A percentile compares a stretch with the other conserved stretches of the same genome.
Conservation (phyloP, 2,113 vertebrate genomes). For the Centropus bengalensis region DNA sequence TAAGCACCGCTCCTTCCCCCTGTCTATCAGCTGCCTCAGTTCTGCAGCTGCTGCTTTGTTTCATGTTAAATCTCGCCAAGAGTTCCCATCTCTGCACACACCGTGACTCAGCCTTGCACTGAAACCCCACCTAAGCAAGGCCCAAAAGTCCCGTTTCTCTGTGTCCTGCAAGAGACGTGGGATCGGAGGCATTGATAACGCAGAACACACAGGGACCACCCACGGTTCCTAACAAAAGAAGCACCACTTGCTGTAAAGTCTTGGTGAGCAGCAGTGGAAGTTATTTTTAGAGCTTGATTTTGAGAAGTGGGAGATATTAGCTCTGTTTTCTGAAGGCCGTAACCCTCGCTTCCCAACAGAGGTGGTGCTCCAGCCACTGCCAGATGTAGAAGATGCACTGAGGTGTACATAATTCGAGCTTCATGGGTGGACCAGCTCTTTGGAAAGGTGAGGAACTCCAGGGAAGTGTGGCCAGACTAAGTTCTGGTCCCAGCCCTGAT, state of each 20-base stretch:
- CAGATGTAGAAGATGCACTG: background rate
- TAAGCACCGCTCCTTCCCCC: background rate
- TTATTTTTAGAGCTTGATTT: background rate
- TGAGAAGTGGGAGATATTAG: background rate
- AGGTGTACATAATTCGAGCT: background rate
- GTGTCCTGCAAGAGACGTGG: background rate
- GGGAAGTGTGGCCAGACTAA: background rate
- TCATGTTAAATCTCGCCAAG: accelerated
- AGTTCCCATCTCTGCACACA: background rate
- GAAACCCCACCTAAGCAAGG: background rate
- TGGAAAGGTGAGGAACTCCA: background rate
- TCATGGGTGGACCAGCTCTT: background rate
- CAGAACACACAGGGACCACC: background rate
- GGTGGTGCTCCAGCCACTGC: background rate
- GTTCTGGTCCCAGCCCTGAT: background rate
- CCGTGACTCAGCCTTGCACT: background rate
- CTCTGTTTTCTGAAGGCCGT: background rate
- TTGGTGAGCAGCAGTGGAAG: background rate
- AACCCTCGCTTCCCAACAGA: background rate
- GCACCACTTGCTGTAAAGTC: background rate
- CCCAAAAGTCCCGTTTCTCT: background rate
- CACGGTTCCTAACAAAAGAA: background rate
- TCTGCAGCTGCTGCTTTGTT: background rate
- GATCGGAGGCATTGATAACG: background rate
- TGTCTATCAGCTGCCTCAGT: background rate